These are phyloP conservation scores for Lymantria monacha DNA, from an alignment of 2,888 invertebrate species.

Conservation along the genomic window DNA sequence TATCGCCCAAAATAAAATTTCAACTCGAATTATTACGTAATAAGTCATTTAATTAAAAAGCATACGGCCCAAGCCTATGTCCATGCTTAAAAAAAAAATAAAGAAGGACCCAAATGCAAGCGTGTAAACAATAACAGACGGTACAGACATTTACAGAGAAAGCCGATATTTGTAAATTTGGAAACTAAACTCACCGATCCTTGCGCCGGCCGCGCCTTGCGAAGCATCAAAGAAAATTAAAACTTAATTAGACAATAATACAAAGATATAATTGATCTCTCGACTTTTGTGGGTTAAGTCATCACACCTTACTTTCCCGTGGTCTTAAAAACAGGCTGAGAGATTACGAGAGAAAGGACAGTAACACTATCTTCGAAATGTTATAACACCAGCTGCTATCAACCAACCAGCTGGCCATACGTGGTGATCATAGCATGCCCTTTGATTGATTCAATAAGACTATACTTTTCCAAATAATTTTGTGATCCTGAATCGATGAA, in stretches of 20 bases:
- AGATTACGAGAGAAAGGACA: too few relatives aligned
- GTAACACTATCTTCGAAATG: too few relatives aligned
- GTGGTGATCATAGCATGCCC: too few relatives aligned
- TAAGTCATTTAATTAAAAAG: not conserved
- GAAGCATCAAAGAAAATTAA: conserved; percentile 59
- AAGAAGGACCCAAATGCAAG: conserved; percentile 56
- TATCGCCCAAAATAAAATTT: too few relatives aligned
- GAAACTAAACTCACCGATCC: conserved; percentile 82
- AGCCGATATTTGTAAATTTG: conserved; percentile 47
- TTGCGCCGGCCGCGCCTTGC: conserved; percentile 84
- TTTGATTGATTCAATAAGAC: too few relatives aligned
- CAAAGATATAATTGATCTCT: not conserved
- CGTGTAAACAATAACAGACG: conserved; percentile 50
- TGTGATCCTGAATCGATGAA: too few relatives aligned
- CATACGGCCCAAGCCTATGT: conserved; percentile 21
- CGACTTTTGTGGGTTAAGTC: conserved; percentile 3
- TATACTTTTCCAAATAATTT: too few relatives aligned
- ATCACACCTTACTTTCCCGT: too few relatives aligned
- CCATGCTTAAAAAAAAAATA: conserved; percentile 26
- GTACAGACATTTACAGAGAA: conserved; percentile 40
- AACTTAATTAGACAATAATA: conserved; percentile 46
- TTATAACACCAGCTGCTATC: too few relatives aligned
- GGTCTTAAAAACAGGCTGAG: too few relatives aligned
- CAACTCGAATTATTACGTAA: too few relatives aligned
- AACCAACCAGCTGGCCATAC: too few relatives aligned